Conservation (phyloP, 2,113 vertebrate genomes). For the Chlorodrepanis virens region DNA sequence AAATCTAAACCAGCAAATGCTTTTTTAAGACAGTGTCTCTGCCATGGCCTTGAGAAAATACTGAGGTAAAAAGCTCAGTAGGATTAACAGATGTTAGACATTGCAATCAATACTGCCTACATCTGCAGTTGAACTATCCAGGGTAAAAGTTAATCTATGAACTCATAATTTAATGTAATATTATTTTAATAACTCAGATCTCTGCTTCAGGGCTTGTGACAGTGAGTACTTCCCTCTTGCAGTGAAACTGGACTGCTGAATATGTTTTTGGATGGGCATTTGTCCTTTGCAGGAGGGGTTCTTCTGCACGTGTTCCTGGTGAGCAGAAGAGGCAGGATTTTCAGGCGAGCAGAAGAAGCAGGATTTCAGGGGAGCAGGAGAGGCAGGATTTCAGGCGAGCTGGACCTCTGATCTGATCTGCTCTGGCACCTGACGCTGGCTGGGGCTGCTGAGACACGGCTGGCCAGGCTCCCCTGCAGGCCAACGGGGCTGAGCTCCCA, state of each 20-base stretch:
- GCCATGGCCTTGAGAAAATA: neutral
- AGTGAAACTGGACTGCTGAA: neutral
- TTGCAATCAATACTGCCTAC: neutral
- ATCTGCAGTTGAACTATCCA: neutral
- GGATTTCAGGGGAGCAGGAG: neutral
- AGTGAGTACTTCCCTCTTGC: neutral
- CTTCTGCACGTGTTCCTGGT: neutral
- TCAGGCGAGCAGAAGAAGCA: neutral
- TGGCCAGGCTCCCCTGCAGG: neutral
- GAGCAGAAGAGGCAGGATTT: neutral
- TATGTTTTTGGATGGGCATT: neutral
- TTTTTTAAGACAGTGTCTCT: slow-evolving; percentile 44
- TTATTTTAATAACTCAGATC: slow-evolving; percentile 2
- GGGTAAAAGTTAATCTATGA: slow-evolving; percentile 33
- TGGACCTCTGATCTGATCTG: slow-evolving; percentile 41
- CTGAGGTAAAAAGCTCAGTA: neutral
- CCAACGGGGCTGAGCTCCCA: neutral
- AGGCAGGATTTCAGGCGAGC: slow-evolving; percentile 1
- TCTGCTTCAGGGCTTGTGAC: neutral
- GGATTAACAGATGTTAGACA: slow-evolving; percentile 30
- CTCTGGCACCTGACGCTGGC: slow-evolving; percentile 5
- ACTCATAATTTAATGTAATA: slow-evolving; percentile 14
- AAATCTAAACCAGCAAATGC: slow-evolving; percentile 37
- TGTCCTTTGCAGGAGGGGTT: neutral
- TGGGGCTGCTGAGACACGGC: neutral